Base-by-base conservation (phyloP, 1,140 invertebrate genomes). In the Trachelipus rathkii region DNA sequence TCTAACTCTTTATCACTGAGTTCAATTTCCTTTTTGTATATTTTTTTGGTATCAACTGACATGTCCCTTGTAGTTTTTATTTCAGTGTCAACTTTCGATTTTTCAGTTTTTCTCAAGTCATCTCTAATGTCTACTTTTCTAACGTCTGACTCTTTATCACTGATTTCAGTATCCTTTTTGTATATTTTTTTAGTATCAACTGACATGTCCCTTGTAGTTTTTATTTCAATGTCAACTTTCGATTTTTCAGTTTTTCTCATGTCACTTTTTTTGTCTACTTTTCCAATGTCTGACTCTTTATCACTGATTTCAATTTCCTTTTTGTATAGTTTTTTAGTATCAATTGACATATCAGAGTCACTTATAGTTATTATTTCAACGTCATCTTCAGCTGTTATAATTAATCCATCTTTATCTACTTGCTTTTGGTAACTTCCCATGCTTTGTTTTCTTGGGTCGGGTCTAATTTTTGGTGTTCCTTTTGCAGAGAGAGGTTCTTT, bases 1-100 rank as follows among this genome's bases (percentile, higher is more conserved):
- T 77, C 71, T 72, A 70, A 70, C 19, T 72, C 46, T 10, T 46
- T 53, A 50, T 66, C 70, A 71, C n/a, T n/a, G 5, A n/a, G 7
- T 33, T 33, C 70, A 23, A 23, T 33, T 71, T 71, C 33, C 21
- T 45, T 8, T 45, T 44, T 50, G 67, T 44, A 15, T 44, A 43
- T 44, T 44, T 70, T 9, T 23, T 67, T 5, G 15, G 44, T 45
- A 50, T 73, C 72, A 19, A 6, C 46, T 60, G 46, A 60, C 13
- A 71, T 4, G 19, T 44, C 44, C 2, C 67, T 71, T 72, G 23
- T 69, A 44, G 44, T 77, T 33, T 46, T 71, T 33, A 33, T 33
- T 33, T 33, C 33, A 33, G 6, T 33, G 33, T 33, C 33, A 33
- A n/a, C n/a, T n/a, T n/a, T n/a, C n/a, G n/a, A n/a, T n/a, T n/a